These are phyloP conservation scores for chimpanzee (Pan troglodytes) DNA, from an alignment of 2,113 vertebrate species.

Conservation along the genomic window DNA sequence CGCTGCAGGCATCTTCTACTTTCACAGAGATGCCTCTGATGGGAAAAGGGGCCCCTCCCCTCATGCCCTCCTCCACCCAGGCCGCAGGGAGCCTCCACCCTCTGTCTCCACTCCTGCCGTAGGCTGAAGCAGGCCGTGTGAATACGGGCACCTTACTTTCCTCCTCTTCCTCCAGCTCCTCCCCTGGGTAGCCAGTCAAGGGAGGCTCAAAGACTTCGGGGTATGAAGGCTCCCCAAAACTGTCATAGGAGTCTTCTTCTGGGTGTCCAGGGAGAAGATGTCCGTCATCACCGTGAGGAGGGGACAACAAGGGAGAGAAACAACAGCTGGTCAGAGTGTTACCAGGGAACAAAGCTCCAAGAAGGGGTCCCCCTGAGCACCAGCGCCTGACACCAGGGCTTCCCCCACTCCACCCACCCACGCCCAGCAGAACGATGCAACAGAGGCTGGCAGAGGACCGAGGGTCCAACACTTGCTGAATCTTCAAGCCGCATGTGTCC, in stretches of 20 bases:
- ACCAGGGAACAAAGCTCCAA: neutral
- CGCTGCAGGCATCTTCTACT: neutral
- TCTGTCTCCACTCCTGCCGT: accelerated
- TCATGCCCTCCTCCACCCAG: neutral
- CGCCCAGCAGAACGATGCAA: no score
- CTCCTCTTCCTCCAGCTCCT: slow-evolving; percentile 90
- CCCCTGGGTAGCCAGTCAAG: slow-evolving; percentile 77
- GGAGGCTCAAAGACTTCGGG: slow-evolving; percentile 77
- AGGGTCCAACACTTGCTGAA: accelerated
- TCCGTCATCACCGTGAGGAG: accelerated
- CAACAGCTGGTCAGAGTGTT: neutral
- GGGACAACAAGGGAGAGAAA: neutral
- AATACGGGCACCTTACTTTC: slow-evolving; percentile 89
- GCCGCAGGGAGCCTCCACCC: neutral
- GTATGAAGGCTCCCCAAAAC: slow-evolving; percentile 73
- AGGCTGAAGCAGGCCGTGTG: neutral
- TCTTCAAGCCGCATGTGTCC: accelerated
- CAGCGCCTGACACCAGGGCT: no score
- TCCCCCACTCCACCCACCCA: no score
- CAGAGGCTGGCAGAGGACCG: accelerated
- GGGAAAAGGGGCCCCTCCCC: no score
- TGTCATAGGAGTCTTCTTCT: slow-evolving; percentile 87
- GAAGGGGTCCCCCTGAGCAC: neutral
- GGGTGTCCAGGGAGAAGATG: slow-evolving; percentile 37
- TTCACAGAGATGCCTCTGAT: accelerated